Evolutionary conservation across 2,888 invertebrate species (phyloP), one percentile per base, ranked within the genome.

Genomic region (Drosophila pegasa): DNA sequence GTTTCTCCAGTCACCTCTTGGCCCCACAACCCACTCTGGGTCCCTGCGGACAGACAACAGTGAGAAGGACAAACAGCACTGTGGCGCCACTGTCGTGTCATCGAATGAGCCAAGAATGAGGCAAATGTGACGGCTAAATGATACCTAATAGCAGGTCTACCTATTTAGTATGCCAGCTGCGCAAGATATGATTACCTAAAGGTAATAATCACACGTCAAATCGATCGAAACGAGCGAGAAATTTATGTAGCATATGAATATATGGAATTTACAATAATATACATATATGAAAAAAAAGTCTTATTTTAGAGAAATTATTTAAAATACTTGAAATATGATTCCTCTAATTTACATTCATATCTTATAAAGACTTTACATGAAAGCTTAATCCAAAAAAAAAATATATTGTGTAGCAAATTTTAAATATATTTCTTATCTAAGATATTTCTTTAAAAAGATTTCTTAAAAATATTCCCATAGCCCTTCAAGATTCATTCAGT

Each of bases 71-170:
- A 66, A 55, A 59, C 62, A 63, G 61, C 56, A 18, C 14, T 16
- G 18, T 71, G 75, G 75, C 67, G 75, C 75, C 77, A 64, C 45
- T 71, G 65, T 61, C 41, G 48, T 56, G 48, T 41, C 29, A 71
- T 63, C 75, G 55, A 7, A n/a, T n/a, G n/a, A 47, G 22, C 31
- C 58, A 51, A 31, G 37, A 47, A 41, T 16, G 27, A 61, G 47
- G 43, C 48, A 48, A 47, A 55, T n/a, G 57, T 38, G 56, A 50
- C 73, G 29, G 20, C 20, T 22, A 8, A 38, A 40, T 20, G 37
- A 54, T 40, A 73, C 33, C 38, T 29, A 37, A 33, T 33, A 43
- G 58, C 55, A 38, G 57, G 22, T 51, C 18, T 55, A 47, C 25
- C 33, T 18, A 37, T n/a, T 45, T 18, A 45, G 37, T 35, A 31